Evolutionary conservation across 2,888 invertebrate genomes (phyloP), one percentile per base, ranked within the genome.

Genomic region (Metallyticus violacea): DNA sequence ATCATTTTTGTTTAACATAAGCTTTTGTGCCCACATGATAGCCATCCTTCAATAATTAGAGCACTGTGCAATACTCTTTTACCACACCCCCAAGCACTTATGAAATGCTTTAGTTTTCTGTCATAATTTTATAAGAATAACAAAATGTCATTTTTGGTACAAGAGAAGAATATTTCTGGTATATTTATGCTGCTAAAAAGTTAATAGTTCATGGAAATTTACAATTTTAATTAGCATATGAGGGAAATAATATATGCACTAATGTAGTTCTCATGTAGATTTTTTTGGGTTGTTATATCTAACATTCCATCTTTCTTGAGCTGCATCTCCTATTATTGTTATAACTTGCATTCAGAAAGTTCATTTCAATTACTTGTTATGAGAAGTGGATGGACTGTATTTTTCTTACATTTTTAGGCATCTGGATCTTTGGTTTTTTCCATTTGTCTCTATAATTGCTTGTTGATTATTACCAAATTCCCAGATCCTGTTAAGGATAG

Each of bases 221-320:
- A 9, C 15, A 40, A 7, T 40, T 40, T 62, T 81, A 26, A 9
- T 9, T 76, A 27, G 76, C 76, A 22, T 25, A 62, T 82, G 40
- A 81, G 29, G n/a, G 26, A 27, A 27, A 28, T 25, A 28, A 77
- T n/a, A 5, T 77, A 62, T n/a, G 2, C 83, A 77, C 62, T 62
- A 81, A 62, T 26, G 7, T 83, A 83, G 77, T 77, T 7, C 77
- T n/a, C 26, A 9, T 7, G 25, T 83, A 77, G 83, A 77, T n/a
- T n/a, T 83, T n/a, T 27, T 40, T 76, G 26, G 26, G 79, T 22
- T 27, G 79, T 29, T 83, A 25, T 28, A 27, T 28, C 15, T 83
- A 27, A 83, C 83, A 83, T 83, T 83, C 83, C 83, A 77, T 83
- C 83, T 27, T 28, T 83, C 40, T 62, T 30, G 6, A 6, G 30